A percentile compares a stretch with the other conserved stretches of the same genome.
Evolutionary conservation across 2,797 vertebrate genomes (phyloP).

Genomic region (Mormyrops boulengeri): DNA sequence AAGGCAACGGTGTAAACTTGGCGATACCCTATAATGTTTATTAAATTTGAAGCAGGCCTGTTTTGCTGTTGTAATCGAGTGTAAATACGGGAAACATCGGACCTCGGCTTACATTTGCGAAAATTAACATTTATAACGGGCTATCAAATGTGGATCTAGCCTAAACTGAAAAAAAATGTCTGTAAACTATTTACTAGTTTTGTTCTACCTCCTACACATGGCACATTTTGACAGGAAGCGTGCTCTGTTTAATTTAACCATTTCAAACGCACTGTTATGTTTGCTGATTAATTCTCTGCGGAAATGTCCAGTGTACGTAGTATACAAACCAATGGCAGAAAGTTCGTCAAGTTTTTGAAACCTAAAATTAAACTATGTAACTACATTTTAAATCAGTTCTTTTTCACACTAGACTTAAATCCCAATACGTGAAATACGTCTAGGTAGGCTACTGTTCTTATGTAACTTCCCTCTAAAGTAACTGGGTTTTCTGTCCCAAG

Average conservation of each 20-base stretch:
- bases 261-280: background rate
- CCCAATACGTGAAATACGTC: background rate
- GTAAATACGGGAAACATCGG: background rate
- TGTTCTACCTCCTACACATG: background rate
- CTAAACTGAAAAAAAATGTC: background rate
- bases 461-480: background rate
- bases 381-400: background rate
- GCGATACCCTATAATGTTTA: background rate
- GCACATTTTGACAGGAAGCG: background rate
- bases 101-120: background rate
- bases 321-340: background rate
- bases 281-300: background rate
- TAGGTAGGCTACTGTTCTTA: background rate
- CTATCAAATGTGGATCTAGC: background rate
- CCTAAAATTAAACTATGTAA: background rate
- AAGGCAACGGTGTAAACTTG: background rate
- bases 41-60: background rate
- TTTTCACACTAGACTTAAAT: background rate
- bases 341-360: background rate
- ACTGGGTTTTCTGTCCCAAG: background rate
- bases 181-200: background rate
- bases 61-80: background rate
- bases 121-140: background rate
- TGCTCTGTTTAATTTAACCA: background rate
- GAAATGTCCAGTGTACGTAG: background rate